Conservation (phyloP, 2,888 invertebrate genomes). For the Schrankia costaestrigalis region DNA sequence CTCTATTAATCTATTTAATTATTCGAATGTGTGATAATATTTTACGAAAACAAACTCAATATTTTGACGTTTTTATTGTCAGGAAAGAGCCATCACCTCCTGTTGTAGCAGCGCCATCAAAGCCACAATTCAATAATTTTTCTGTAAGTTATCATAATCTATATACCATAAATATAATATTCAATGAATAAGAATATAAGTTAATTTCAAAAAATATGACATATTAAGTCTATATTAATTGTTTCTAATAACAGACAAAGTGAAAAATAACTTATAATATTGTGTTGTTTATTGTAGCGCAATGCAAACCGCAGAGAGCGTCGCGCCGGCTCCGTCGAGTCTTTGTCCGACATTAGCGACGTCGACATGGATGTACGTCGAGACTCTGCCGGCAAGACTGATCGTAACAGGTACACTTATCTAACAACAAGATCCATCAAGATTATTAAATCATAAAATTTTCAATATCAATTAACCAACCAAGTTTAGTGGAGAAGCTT, state of each 20-base stretch:
- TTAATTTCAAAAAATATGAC: background rate
- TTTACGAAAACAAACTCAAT: no score
- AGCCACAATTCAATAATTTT: constrained; percentile 40
- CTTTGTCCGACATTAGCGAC: constrained; percentile 68
- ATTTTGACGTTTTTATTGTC: background rate
- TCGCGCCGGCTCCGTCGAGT: constrained; percentile 44
- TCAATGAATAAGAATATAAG: background rate
- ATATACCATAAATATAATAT: background rate
- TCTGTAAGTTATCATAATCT: constrained; percentile 41
- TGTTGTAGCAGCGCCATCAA: constrained; percentile 70
- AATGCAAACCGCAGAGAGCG: constrained; percentile 39
- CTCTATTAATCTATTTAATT: no score
- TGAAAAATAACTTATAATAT: background rate
- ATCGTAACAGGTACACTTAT: constrained; percentile 2
- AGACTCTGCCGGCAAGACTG: background rate
- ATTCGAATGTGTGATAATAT: no score
- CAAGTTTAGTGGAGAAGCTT: no score
- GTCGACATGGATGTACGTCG: constrained; percentile 15
- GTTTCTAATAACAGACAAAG: background rate
- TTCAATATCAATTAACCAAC: no score
- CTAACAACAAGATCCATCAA: no score
- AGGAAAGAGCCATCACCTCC: constrained; percentile 79
- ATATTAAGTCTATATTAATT: background rate
- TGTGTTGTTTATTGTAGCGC: constrained; percentile 27
- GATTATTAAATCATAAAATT: no score